phyloP scores from a whole-genome alignment of 2,888 invertebrate genomes.

The Flexamia atlantica region DNA sequence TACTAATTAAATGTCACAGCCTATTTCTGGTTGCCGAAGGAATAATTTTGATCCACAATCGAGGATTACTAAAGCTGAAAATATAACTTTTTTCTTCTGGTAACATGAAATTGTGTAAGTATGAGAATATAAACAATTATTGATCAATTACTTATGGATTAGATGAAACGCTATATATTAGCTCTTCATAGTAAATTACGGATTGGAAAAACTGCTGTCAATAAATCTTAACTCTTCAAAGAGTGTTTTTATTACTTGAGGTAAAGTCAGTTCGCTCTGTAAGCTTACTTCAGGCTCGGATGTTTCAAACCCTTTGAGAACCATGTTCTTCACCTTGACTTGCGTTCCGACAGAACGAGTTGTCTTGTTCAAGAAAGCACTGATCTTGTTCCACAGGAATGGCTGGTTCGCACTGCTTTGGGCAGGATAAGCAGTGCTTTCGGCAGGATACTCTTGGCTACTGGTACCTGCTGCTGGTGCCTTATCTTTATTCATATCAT shows the following conservation, averaged over 20 bases:
- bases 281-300: conserved; percentile 55
- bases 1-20: conserved; percentile 45
- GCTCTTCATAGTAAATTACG: too few relatives aligned
- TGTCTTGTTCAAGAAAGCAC: conserved; percentile 38
- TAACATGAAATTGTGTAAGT: too few relatives aligned
- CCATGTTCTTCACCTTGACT: conserved; percentile 46
- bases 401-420: conserved; percentile 23
- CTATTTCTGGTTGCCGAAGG: conserved; percentile 28
- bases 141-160: not conserved
- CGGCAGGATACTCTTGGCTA: not conserved
- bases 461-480: not conserved
- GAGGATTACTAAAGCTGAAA: not conserved
- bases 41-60: conserved; percentile 18
- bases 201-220: conserved; percentile 49
- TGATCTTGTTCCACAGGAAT: conserved; percentile 48
- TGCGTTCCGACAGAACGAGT: conserved; percentile 51
- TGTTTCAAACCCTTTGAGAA: conserved; percentile 44
- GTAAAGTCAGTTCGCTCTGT: conserved; percentile 50
- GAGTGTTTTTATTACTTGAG: conserved; percentile 48
- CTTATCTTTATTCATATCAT: not conserved
- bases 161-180: too few relatives aligned
- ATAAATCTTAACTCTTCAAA: conserved; percentile 50
- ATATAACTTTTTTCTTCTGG: too few relatives aligned
- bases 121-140: too few relatives aligned
- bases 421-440: not conserved